These are phyloP conservation scores for Charadrius vociferus DNA, from an alignment of 2,113 vertebrate genomes.

Conservation along the genomic window DNA sequence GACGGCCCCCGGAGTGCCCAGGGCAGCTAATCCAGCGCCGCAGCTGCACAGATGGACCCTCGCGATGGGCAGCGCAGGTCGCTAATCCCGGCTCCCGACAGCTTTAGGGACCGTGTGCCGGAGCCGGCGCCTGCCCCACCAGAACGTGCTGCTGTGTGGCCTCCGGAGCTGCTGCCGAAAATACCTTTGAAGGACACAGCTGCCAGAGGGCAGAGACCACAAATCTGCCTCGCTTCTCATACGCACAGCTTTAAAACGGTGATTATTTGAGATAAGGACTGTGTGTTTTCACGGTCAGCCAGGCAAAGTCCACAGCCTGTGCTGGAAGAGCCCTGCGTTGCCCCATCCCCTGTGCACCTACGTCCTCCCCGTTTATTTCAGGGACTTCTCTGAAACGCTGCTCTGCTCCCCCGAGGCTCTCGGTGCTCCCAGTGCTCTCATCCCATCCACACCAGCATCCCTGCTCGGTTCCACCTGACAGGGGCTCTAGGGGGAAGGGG, in stretches of 20 bases:
- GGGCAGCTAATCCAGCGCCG: not conserved
- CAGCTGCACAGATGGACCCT: not conserved
- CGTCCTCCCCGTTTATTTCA: fast-evolving
- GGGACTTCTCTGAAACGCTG: fast-evolving
- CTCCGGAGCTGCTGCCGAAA: fast-evolving
- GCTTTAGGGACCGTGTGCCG: not conserved
- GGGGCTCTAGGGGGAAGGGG: not conserved
- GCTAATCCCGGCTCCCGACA: not conserved
- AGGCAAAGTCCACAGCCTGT: fast-evolving
- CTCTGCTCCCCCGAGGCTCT: not conserved
- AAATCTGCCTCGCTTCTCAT: not conserved
- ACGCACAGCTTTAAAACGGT: fast-evolving
- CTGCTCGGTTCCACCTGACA: not conserved
- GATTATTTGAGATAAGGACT: too few relatives aligned
- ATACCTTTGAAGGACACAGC: slow-evolving; percentile 19
- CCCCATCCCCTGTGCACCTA: fast-evolving
- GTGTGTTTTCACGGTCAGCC: fast-evolving
- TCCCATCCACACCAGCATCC: not conserved
- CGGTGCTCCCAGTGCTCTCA: not conserved
- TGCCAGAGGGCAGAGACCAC: not conserved
- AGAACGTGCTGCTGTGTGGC: not conserved
- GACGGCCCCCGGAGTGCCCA: fast-evolving
- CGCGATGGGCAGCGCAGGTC: not conserved
- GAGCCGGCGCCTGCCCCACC: not conserved
- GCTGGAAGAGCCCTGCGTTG: fast-evolving